Base-by-base conservation (phyloP, 2,888 invertebrate genomes). In the Lepetodrilus schrolli region DNA sequence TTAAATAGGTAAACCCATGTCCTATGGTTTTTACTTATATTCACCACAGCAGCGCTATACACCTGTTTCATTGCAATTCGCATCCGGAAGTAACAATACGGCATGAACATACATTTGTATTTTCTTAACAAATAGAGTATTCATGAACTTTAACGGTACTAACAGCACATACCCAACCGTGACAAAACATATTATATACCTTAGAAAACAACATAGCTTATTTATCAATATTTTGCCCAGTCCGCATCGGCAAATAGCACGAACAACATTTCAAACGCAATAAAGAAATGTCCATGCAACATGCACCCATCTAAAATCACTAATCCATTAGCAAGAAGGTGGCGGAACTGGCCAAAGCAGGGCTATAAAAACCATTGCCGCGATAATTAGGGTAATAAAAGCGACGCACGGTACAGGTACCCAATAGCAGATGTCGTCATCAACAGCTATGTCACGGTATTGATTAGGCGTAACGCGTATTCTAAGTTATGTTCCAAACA, bases 381-480 rank as follows among this genome's bases (percentile, higher is more conserved):
- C 21, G n/a, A 30, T 58, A 58, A 58, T 58, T 58, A 58, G 58
- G 10, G 58, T 30, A 58, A 58, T 58, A 58, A 23, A 30, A 58
- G 58, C 13, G 26, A 23, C 26, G 17, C 17, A 34, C 26, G 13
- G 26, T 30, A 17, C n/a, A n/a, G 58, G 7, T 30, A 58, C 58
- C 58, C 34, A 34, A 26, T 58, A 58, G 34, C 58, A 58, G 58
- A 58, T 58, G 58, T 58, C 30, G 17, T 58, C 34, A 23, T 30
- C 21, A 17, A 34, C 3, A 58, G 43, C 43, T 43, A 43, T 43
- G 43, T 17, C 58, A 23, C 23, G 2, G 23, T 58, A 58, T 58
- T 30, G 58, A 58, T 58, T 58, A 7, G 26, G 58, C n/a, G 30
- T 10, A 58, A 58, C 58, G 26, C n/a, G n/a, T n/a, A n/a, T 43